Percentiles rank a stretch among this genome's conserved stretches.
Evolutionary conservation across 2,113 vertebrate genomes (phyloP).

Genomic region (Pterocles orientalis): DNA sequence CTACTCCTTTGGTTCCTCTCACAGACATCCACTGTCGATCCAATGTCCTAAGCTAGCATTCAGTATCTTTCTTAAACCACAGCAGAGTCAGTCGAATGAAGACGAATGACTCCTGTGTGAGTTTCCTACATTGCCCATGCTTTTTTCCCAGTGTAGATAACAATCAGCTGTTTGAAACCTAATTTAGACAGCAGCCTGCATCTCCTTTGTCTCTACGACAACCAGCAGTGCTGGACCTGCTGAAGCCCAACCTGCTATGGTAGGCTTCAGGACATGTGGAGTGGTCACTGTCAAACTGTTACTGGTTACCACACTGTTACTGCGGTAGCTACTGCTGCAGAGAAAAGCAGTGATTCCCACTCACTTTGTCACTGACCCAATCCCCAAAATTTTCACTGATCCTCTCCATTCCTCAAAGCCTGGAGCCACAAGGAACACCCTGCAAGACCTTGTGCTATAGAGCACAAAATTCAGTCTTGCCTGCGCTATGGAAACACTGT

Average conservation of each 20-base stretch:
- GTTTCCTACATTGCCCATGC: neutral
- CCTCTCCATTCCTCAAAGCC: neutral
- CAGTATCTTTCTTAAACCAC: neutral
- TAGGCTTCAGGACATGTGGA: neutral
- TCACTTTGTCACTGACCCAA: neutral
- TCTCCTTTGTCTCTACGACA: neutral
- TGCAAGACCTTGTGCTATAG: neutral
- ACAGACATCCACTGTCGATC: neutral
- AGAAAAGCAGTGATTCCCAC: neutral
- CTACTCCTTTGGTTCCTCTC: neutral
- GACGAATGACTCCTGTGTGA: neutral
- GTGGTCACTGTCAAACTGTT: no score
- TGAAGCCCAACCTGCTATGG: neutral
- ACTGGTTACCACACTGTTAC: no score
- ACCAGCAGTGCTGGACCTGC: neutral
- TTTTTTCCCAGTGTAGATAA: neutral
- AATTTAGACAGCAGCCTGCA: neutral
- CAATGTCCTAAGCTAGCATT: neutral
- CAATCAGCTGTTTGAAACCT: neutral
- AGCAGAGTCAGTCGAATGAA: neutral
- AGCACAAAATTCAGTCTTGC: neutral
- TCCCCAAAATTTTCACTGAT: neutral
- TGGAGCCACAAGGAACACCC: neutral
- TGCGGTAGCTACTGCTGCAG: neutral
- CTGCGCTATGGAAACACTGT: neutral